phyloP scores from a whole-genome alignment of 2,113 vertebrate species.

The Calidris pugnax region DNA sequence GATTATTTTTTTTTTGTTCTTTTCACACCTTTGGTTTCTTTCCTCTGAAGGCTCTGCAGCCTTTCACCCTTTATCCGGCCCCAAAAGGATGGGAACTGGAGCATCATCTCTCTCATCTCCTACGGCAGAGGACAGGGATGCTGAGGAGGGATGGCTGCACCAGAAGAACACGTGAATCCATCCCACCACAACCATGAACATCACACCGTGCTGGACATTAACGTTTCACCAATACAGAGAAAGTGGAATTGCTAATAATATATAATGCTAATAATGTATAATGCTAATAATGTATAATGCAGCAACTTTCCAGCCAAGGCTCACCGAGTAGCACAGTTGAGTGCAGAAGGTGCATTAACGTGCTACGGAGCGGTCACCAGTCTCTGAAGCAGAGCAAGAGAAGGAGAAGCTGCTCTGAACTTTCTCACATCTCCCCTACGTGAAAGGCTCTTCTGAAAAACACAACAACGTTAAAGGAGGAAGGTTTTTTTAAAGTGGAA shows the following conservation, averaged over 20 bases:
- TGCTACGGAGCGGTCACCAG: neutral
- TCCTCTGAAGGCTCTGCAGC: neutral
- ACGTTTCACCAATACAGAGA: fast-evolving
- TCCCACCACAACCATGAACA: neutral
- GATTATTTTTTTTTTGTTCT: neutral
- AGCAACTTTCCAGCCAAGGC: neutral
- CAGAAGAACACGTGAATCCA: fast-evolving
- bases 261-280: neutral
- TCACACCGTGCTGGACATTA: neutral
- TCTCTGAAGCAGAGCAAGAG: neutral
- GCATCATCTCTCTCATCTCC: neutral
- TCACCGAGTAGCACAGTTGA: fast-evolving
- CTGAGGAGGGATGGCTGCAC: neutral
- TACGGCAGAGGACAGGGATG: neutral
- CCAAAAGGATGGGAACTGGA: neutral
- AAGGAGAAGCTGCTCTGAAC: neutral
- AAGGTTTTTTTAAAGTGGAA: neutral
- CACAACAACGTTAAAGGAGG: neutral
- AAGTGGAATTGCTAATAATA: neutral
- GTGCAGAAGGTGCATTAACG: too few relatives aligned
- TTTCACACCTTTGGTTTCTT: neutral
- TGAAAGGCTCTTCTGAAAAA: neutral
- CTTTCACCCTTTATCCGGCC: neutral
- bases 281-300: neutral
- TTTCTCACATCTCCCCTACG: fast-evolving